phyloP scores from a whole-genome alignment of 2,888 invertebrate species.

The Orchestes rusci region DNA sequence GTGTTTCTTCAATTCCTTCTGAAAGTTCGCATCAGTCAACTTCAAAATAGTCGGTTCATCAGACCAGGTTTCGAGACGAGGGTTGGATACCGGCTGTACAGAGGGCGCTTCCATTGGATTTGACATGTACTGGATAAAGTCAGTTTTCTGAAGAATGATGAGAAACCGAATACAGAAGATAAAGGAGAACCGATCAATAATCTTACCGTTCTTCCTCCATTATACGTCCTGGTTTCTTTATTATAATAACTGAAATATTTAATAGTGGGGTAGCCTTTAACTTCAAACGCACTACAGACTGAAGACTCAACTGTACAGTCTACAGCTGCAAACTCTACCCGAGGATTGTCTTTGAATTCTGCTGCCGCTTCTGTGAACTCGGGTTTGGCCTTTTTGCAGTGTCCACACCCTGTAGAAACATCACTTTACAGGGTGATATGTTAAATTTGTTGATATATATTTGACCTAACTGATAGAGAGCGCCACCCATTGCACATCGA shows the following conservation, averaged over 20 bases:
- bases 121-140: conserved; percentile 59
- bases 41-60: conserved; percentile 45
- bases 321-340: conserved; percentile 73
- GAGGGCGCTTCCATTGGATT: conserved; percentile 38
- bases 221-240: conserved; percentile 60
- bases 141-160: conserved; percentile 49
- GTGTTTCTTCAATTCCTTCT: conserved; percentile 49
- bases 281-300: conserved; percentile 62
- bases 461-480: neutral
- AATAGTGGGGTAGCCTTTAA: conserved; percentile 80
- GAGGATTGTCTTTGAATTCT: conserved; percentile 65
- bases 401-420: conserved; percentile 75
- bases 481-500: too few relatives aligned
- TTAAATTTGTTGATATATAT: neutral
- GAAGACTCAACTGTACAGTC: conserved; percentile 64
- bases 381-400: conserved; percentile 82
- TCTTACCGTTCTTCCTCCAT: conserved; percentile 50
- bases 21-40: conserved; percentile 55
- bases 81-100: conserved; percentile 30
- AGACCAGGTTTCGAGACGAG: conserved; percentile 43
- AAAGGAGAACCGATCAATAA: too few relatives aligned
- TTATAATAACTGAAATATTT: conserved; percentile 80
- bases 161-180: too few relatives aligned
- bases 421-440: too few relatives aligned
- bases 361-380: conserved; percentile 71